Evolutionary conservation across 2,888 invertebrate species (phyloP).

Genomic region (Drosophila longiperda): DNA sequence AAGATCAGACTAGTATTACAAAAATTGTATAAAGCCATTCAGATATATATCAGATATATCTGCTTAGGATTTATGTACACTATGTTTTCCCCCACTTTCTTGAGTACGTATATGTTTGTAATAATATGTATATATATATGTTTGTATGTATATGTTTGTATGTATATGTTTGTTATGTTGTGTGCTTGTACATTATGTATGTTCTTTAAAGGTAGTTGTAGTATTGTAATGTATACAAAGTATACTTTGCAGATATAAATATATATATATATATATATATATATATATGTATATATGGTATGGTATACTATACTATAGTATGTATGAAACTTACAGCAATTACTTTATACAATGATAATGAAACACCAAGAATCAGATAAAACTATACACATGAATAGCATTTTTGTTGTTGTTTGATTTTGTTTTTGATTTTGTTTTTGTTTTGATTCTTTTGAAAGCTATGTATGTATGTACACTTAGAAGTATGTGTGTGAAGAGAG

Average conservation of each 20-base stretch:
- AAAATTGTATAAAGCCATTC: neutral
- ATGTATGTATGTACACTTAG: constrained; percentile 23
- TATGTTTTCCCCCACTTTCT: neutral
- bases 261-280: neutral
- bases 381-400: constrained; percentile 38
- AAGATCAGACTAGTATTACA: neutral
- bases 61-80: neutral
- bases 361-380: constrained; percentile 36
- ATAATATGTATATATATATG: constrained; percentile 2
- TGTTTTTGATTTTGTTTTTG: constrained; percentile 6
- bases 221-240: neutral
- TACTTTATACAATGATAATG: constrained; percentile 70
- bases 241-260: constrained; percentile 5
- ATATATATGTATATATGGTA: neutral
- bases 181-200: constrained; percentile 21
- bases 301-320: constrained; percentile 31
- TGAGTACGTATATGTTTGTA: constrained; percentile 10
- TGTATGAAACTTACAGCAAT: constrained; percentile 79
- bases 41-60: neutral
- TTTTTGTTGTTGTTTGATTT: constrained; percentile 6
- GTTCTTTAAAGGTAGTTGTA: constrained; percentile 1
- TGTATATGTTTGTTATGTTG: constrained; percentile 17
- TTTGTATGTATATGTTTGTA: constrained; percentile 21
- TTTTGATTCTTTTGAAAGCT: constrained; percentile 30
- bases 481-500: constrained; percentile 17